phyloP scores from a whole-genome alignment of 2,888 invertebrate genomes.

The Malthinus flaveolus region DNA sequence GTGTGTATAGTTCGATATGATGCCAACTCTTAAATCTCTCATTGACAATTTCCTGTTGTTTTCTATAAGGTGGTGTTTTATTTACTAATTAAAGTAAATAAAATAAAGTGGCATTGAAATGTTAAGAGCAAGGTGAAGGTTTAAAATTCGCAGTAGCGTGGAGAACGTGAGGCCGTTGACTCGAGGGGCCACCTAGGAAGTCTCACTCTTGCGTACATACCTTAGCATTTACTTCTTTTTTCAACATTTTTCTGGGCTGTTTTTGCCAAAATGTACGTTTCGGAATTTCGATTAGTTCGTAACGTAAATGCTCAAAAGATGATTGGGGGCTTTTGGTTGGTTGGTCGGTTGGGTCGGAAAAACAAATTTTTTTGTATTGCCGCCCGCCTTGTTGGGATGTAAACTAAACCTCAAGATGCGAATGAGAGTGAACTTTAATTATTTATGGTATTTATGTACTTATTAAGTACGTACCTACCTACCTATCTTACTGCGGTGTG shows the following conservation, averaged over 20 bases:
- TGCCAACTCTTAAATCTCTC: neutral
- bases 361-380: too few species aligned
- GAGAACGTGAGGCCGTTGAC: constrained; percentile 32
- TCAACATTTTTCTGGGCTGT: constrained; percentile 6
- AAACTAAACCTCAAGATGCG: too few species aligned
- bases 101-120: constrained; percentile 28
- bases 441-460: too few species aligned
- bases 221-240: constrained; percentile 6
- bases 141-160: constrained; percentile 36
- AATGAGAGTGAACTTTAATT: too few species aligned
- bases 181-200: constrained; percentile 29
- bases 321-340: too few species aligned
- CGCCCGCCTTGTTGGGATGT: too few species aligned
- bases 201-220: constrained; percentile 21
- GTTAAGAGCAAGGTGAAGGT: constrained; percentile 38
- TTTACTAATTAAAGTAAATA: constrained; percentile 13
- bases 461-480: neutral
- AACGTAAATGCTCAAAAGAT: too few species aligned
- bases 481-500: neutral
- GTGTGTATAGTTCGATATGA: too few species aligned
- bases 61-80: constrained; percentile 12
- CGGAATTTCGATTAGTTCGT: too few species aligned
- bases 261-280: neutral
- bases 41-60: constrained; percentile 1
- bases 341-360: too few species aligned